Evolutionary conservation across 2,797 vertebrate species (phyloP).

Genomic region (Cuniculus paca): DNA sequence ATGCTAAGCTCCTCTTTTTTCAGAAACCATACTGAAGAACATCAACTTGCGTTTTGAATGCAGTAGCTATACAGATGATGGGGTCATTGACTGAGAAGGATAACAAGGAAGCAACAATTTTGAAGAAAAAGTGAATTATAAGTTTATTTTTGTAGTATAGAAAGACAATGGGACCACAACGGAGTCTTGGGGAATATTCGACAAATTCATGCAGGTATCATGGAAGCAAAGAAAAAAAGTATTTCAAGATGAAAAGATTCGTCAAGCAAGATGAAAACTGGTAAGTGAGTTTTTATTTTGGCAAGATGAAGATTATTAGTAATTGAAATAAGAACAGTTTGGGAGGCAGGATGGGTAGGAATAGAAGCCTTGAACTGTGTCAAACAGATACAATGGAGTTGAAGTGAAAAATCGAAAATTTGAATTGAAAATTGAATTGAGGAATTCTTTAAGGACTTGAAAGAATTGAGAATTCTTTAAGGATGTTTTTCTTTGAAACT

Average conservation of each 20-base stretch:
- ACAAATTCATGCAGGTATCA: not conserved
- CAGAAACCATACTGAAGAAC: not conserved
- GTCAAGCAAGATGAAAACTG: conserved; percentile 2
- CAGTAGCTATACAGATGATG: not conserved
- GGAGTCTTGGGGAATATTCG: not conserved
- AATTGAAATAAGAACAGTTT: not conserved
- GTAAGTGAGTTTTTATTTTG: not conserved
- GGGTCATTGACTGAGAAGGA: not conserved
- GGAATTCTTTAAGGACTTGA: too few species aligned
- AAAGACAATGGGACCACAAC: not conserved
- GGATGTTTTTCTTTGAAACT: not conserved
- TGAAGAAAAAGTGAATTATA: not conserved
- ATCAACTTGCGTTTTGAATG: not conserved
- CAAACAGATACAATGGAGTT: not conserved
- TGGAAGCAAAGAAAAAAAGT: not conserved
- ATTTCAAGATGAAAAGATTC: not conserved
- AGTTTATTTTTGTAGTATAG: not conserved
- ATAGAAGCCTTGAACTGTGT: not conserved
- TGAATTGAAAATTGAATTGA: too few species aligned
- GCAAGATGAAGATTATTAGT: not conserved
- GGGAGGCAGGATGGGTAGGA: not conserved
- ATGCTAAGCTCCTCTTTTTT: not conserved
- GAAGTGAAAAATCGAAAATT: not conserved
- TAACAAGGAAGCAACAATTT: not conserved
- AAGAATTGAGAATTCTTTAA: too few species aligned